Conservation (phyloP, 2,888 invertebrate genomes). For the Pyrrhia umbra region DNA sequence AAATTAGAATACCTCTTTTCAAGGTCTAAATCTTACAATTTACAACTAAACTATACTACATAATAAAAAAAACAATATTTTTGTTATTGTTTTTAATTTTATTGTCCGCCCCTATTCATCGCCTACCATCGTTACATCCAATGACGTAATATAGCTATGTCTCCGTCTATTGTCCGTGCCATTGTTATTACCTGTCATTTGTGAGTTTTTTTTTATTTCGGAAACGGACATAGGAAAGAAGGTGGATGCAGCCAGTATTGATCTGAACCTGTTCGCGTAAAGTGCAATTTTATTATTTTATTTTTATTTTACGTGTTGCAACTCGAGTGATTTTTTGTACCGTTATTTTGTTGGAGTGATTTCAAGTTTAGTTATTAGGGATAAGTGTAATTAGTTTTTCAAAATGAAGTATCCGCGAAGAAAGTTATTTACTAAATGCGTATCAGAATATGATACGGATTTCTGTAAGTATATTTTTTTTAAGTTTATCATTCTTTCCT, state of each 20-base stretch:
- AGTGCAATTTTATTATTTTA: slow-evolving; percentile 77
- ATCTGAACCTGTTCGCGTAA: slow-evolving; percentile 84
- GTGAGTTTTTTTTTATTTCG: slow-evolving; percentile 80
- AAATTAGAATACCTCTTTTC: too few species aligned
- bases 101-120: slow-evolving; percentile 31
- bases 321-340: slow-evolving; percentile 8
- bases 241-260: slow-evolving; percentile 79
- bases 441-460: slow-evolving; percentile 73
- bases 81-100: background rate
- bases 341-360: slow-evolving; percentile 28
- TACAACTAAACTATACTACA: background rate
- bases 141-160: slow-evolving; percentile 61
- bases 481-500: background rate
- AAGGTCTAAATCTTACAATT: background rate
- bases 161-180: slow-evolving; percentile 58
- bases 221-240: slow-evolving; percentile 86
- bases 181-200: slow-evolving; percentile 80
- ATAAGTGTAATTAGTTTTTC: slow-evolving; percentile 30
- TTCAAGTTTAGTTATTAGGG: slow-evolving; percentile 17
- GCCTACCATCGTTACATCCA: slow-evolving; percentile 19
- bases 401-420: slow-evolving; percentile 85
- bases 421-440: slow-evolving; percentile 73
- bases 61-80: background rate
- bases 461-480: slow-evolving; percentile 74
- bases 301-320: slow-evolving; percentile 20